These are phyloP conservation scores for Hypselothyrea guttata DNA, from an alignment of 2,888 invertebrate species.

Conservation along the genomic window DNA sequence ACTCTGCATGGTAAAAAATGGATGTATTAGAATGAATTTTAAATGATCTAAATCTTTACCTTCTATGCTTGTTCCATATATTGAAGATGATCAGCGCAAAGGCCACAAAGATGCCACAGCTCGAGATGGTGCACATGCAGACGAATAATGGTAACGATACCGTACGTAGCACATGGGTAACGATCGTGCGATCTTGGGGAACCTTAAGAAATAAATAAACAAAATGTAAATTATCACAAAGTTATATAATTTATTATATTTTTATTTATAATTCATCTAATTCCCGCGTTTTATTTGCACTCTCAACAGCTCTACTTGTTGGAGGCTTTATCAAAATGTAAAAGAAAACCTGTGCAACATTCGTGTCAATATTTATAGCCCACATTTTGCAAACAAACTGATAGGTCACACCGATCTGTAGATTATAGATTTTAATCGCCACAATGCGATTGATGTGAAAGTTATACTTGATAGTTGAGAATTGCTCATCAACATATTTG, in stretches of 20 bases:
- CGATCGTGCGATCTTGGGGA: constrained; percentile 96
- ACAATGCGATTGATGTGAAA: constrained; percentile 41
- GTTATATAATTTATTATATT: neutral
- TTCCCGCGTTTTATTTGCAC: neutral
- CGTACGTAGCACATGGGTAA: constrained; percentile 91
- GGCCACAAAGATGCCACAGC: constrained; percentile 93
- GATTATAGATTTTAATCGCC: constrained; percentile 38
- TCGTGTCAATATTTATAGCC: constrained; percentile 45
- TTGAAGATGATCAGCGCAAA: constrained; percentile 95
- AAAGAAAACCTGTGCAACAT: constrained; percentile 33
- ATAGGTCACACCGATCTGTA: constrained; percentile 11
- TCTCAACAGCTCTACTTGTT: neutral
- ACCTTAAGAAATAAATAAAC: constrained; percentile 85
- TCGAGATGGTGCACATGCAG: constrained; percentile 95
- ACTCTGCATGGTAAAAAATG: constrained; percentile 86
- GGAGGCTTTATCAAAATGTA: constrained; percentile 5
- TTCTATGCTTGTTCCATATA: constrained; percentile 93
- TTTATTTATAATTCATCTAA: neutral
- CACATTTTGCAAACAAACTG: constrained; percentile 48
- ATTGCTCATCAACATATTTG: constrained; percentile 30
- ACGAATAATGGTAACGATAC: constrained; percentile 95
- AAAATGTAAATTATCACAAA: neutral
- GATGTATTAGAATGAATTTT: neutral
- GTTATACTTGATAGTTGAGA: too few species aligned
- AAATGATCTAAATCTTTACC: constrained; percentile 84